phyloP scores from a whole-genome alignment of 2,113 vertebrate genomes.

The Xiphophorus maculatus region DNA sequence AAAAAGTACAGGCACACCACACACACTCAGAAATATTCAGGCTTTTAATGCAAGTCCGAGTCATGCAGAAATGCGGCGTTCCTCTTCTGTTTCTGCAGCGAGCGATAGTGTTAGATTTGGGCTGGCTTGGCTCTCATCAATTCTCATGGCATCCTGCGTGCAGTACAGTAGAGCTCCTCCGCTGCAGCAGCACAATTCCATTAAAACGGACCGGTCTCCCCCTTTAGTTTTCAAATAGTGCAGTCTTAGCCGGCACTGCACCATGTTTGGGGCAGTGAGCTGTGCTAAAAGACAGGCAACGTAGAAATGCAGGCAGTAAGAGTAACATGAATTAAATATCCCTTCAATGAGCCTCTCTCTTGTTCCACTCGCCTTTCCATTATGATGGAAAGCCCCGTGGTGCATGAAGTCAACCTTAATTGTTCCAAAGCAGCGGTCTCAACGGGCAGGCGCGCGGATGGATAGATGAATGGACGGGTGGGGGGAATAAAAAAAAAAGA shows the following conservation, averaged over 20 bases:
- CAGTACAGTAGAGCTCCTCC: slow-evolving; percentile 18
- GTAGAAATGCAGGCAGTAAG: slow-evolving; percentile 63
- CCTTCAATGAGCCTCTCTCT: slow-evolving; percentile 59
- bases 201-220: slow-evolving; percentile 47
- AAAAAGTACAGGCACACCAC: not conserved
- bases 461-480: slow-evolving; percentile 30
- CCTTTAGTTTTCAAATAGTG: slow-evolving; percentile 22
- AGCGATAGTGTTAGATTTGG: slow-evolving; percentile 56
- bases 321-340: slow-evolving; percentile 81
- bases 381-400: slow-evolving; percentile 66
- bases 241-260: slow-evolving; percentile 44
- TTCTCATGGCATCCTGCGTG: slow-evolving; percentile 12
- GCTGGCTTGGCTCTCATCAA: slow-evolving; percentile 30
- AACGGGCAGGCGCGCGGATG: slow-evolving; percentile 39
- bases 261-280: slow-evolving; percentile 74
- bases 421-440: slow-evolving; percentile 59
- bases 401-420: slow-evolving; percentile 75
- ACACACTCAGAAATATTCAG: not conserved
- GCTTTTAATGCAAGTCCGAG: slow-evolving; percentile 6
- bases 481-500: not conserved
- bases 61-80: slow-evolving; percentile 36
- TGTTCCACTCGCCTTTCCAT: slow-evolving; percentile 70
- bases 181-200: slow-evolving; percentile 62
- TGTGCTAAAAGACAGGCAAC: slow-evolving; percentile 75
- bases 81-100: slow-evolving; percentile 51